Evolutionary conservation across 2,888 invertebrate species (phyloP), one percentile per base, ranked within the genome.

Genomic region (Brachylomia viminalis): DNA sequence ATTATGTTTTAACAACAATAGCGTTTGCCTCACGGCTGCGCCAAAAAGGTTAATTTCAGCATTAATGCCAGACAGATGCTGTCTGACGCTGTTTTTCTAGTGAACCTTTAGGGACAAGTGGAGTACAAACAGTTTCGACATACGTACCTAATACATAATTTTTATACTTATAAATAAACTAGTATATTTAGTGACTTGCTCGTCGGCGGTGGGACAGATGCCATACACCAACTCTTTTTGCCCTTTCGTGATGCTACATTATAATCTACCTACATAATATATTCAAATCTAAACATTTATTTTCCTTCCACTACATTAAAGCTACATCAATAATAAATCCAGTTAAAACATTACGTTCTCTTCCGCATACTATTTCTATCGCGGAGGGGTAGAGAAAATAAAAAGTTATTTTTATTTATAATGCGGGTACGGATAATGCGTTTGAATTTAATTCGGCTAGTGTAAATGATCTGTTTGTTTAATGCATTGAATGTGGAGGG

Each of bases 381-480:
- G 0, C 68, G 71, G 81, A 69, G 80, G 71, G 45, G 70, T 49
- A 56, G 23, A 30, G 13, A 62, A 27, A 70, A 69, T 79, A 62
- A 61, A 72, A 52, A 33, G 42, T 79, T 79, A 83, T 81, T 80
- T 80, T 82, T 72, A 54, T 17, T 61, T 15, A 17, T 74, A 33
- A 23, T 58, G 33, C 49, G 61, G 20, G 42, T 49, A 79, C 38
- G 30, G n/a, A n/a, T n/a, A n/a, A 67, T 59, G 70, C 27, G 74
- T 81, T 79, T 82, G 73, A 74, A 52, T 75, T 81, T 54, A 75
- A 84, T 80, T 81, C 70, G 72, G 61, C n/a, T 67, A 56, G 70
- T 80, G 86, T 86, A 80, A 86, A 84, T 84, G 80, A 85, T 86
- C 77, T 74, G 77, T 61, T 68, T 85, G 78, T 61, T 82, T 77